Evolutionary conservation across 2,113 vertebrate species (phyloP).

Genomic region (Phoenicopterus ruber): DNA sequence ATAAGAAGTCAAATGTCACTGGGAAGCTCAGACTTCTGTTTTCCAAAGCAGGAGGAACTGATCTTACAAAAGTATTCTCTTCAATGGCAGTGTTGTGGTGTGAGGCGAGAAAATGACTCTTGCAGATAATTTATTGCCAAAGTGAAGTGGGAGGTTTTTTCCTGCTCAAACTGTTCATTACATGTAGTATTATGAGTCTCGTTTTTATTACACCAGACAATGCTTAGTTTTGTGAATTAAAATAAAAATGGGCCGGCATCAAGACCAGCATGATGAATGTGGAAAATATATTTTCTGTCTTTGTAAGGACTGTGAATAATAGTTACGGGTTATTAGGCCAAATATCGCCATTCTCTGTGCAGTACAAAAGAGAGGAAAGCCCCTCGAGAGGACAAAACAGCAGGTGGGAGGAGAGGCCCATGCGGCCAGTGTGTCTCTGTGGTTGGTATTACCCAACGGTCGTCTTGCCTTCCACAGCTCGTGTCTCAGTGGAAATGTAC

Average conservation of each 20-base stretch:
- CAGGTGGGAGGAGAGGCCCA: background rate
- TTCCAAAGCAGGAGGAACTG: conserved; percentile 21
- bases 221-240: background rate
- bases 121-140: background rate
- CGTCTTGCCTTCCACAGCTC: background rate
- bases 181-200: background rate
- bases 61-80: background rate
- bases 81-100: background rate
- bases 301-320: background rate
- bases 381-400: background rate
- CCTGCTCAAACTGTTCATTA: background rate
- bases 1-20: conserved; percentile 5
- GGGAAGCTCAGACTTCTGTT: background rate
- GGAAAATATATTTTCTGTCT: background rate
- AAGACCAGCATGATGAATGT: background rate
- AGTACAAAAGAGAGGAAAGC: background rate
- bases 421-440: background rate
- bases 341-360: background rate
- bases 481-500: background rate
- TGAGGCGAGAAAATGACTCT: background rate
- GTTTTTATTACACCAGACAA: background rate
- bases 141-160: background rate
- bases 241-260: background rate
- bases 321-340: background rate
- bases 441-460: background rate